These are phyloP conservation scores for Lumbricus terrestris DNA, from an alignment of 2,888 invertebrate genomes.

Conservation along the genomic window DNA sequence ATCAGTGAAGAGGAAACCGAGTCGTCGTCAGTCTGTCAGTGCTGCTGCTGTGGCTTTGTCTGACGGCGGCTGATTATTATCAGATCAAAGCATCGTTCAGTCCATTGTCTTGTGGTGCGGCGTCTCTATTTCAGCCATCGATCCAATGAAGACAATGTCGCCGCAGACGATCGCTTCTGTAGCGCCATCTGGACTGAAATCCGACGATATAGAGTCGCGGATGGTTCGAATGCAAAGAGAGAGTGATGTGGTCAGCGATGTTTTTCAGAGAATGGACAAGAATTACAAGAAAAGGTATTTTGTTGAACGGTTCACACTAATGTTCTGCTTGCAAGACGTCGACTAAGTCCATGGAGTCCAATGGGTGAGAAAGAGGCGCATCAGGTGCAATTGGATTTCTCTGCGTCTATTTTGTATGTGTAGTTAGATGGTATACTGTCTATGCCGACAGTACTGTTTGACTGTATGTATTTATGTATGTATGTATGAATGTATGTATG, in stretches of 20 bases:
- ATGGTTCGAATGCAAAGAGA: not conserved
- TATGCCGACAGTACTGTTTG: not conserved
- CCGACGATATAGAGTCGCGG: not conserved
- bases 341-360: not conserved
- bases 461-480: not conserved
- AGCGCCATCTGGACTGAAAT: not conserved
- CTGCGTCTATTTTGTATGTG: not conserved
- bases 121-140: not conserved
- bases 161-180: not conserved
- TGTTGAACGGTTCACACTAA: not conserved
- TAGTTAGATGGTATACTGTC: too few relatives aligned
- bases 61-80: not conserved
- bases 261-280: not conserved
- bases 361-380: not conserved
- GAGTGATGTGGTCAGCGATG: not conserved
- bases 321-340: not conserved
- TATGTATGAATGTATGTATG: too few relatives aligned
- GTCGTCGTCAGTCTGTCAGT: not conserved
- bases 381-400: not conserved
- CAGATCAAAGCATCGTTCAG: not conserved
- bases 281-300: not conserved
- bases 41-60: not conserved
- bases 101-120: not conserved
- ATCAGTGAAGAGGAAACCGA: not conserved
- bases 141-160: not conserved